These are phyloP conservation scores for Melierax canorus DNA, from an alignment of 2,113 vertebrate genomes.

Conservation along the genomic window DNA sequence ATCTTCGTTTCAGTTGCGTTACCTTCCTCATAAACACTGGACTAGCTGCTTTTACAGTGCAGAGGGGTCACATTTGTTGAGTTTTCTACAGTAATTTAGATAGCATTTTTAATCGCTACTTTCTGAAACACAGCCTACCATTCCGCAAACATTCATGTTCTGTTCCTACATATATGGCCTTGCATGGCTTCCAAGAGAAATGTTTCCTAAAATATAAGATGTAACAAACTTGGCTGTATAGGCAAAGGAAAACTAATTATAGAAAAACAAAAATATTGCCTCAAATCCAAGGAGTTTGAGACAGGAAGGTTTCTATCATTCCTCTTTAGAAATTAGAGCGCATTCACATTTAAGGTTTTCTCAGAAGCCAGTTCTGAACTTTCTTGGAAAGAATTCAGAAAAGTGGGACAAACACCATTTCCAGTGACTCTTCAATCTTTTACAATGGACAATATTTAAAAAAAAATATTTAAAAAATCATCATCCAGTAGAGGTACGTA, in stretches of 20 bases:
- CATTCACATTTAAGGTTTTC: neutral
- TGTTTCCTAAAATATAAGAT: neutral
- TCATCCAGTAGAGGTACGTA: neutral
- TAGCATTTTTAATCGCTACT: neutral
- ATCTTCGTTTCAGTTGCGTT: neutral
- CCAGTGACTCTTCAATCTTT: neutral
- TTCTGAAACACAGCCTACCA: neutral
- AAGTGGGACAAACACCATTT: neutral
- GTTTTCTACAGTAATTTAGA: neutral
- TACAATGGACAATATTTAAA: neutral
- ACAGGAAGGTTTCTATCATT: neutral
- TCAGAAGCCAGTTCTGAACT: neutral
- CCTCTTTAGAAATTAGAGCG: neutral
- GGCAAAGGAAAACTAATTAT: neutral
- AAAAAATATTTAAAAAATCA: neutral
- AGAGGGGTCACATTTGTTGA: neutral
- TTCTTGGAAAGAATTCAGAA: neutral
- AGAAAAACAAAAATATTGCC: neutral
- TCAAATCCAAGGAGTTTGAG: neutral
- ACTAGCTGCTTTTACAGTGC: neutral
- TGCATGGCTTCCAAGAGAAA: neutral
- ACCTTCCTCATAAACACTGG: neutral
- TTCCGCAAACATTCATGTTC: neutral
- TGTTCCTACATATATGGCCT: neutral
- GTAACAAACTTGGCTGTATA: neutral